Percentiles rank a stretch among this genome's conserved stretches.
Evolutionary conservation across 2,888 invertebrate species (phyloP).

Genomic region (Melikaiella ostensackeni): DNA sequence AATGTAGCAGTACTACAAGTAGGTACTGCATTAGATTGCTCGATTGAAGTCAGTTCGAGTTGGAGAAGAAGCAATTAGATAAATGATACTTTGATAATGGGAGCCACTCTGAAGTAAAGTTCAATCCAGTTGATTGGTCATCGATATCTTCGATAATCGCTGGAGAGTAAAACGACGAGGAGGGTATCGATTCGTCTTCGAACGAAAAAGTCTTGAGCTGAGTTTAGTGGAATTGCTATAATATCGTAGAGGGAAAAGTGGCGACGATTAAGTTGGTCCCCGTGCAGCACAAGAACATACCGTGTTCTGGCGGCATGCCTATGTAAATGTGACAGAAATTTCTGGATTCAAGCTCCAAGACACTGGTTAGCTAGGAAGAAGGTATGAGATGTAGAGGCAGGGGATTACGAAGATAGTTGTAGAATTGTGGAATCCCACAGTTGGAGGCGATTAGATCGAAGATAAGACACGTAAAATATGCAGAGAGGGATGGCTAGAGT

Average conservation of each 20-base stretch:
- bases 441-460: slow-evolving; percentile 14
- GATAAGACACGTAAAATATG: slow-evolving; percentile 47
- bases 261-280: not conserved
- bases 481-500: slow-evolving; percentile 34
- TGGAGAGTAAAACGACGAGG: not conserved
- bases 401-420: not conserved
- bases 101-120: slow-evolving; percentile 38
- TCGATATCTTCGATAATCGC: slow-evolving; percentile 46
- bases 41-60: not conserved
- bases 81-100: slow-evolving; percentile 7
- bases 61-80: not conserved
- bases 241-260: not conserved
- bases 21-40: not conserved
- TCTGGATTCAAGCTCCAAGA: not conserved
- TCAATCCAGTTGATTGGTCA: slow-evolving; percentile 47
- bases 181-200: not conserved
- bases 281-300: not conserved
- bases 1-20: not conserved
- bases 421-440: not conserved
- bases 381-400: slow-evolving; percentile 13
- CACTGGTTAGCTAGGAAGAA: slow-evolving; percentile 9
- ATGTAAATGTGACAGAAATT: slow-evolving; percentile 18
- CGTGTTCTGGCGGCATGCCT: not conserved
- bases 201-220: not conserved
- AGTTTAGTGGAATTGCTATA: not conserved